Evolutionary conservation across 2,797 vertebrate species (phyloP).

Genomic region (Leontocebus nigricollis): DNA sequence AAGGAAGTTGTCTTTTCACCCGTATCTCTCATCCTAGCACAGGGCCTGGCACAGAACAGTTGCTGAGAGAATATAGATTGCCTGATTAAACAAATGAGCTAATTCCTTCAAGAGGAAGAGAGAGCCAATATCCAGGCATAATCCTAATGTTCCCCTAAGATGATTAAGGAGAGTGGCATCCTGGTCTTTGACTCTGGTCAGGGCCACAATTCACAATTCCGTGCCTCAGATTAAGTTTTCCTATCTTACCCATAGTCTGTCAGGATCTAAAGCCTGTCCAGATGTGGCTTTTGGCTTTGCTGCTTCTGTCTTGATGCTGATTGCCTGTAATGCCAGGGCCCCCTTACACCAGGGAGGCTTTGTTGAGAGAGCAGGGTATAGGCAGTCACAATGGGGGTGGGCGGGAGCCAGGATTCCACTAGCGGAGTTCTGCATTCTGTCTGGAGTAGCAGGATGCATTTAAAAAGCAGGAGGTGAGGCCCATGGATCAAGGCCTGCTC

Average conservation of each 20-base stretch:
- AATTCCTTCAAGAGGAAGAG: not conserved
- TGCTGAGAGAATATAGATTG: not conserved
- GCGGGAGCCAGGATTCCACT: conserved; percentile 29
- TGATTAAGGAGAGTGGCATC: not conserved
- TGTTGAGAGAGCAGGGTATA: not conserved
- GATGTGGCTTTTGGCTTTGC: conserved; percentile 50
- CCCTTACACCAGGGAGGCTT: not conserved
- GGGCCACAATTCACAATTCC: not conserved
- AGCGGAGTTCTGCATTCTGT: conserved; percentile 30
- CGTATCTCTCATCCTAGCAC: not conserved
- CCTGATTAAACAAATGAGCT: not conserved
- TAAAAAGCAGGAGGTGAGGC: not conserved
- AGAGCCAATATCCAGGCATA: not conserved
- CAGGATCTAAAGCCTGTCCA: conserved; percentile 16
- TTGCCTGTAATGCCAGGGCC: not conserved
- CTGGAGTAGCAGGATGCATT: not conserved
- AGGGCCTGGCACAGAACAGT: not conserved
- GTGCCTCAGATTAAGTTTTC: not conserved
- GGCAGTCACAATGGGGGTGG: conserved; percentile 59
- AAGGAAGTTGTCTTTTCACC: conserved; percentile 4
- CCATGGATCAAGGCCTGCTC: not conserved
- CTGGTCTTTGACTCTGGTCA: not conserved
- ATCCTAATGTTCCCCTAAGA: not conserved
- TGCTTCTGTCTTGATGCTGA: not conserved
- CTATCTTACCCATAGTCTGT: conserved; percentile 64